phyloP scores from a whole-genome alignment of 2,797 vertebrate species.

The Chelidonichthys spinosus region DNA sequence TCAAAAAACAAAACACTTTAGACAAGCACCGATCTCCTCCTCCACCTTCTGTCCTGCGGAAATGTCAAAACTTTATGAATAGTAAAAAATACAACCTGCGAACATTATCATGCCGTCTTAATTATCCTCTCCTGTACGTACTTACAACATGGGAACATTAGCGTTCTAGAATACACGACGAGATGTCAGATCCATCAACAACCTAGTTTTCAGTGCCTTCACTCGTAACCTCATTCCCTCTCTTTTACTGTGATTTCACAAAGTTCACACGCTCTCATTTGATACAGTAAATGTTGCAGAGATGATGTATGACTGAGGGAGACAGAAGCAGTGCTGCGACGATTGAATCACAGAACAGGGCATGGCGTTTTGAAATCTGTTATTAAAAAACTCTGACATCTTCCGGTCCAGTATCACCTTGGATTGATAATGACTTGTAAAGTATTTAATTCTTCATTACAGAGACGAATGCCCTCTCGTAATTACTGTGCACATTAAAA shows the following conservation, averaged over 20 bases:
- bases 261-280: constrained; percentile 16
- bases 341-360: constrained; percentile 12
- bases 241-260: constrained; percentile 18
- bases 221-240: constrained; percentile 42
- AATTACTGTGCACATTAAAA: constrained; percentile 27
- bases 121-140: not conserved
- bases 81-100: not conserved
- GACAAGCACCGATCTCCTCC: not conserved
- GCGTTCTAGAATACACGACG: not conserved
- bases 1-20: not conserved
- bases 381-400: constrained; percentile 10
- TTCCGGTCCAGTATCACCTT: constrained; percentile 11
- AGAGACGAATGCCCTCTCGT: constrained; percentile 11
- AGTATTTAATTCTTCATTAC: constrained; percentile 28
- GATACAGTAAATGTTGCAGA: not conserved
- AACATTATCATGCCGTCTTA: not conserved
- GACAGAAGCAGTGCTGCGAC: not conserved
- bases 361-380: not conserved
- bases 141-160: not conserved
- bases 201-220: constrained; percentile 21
- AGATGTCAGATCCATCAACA: not conserved
- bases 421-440: constrained; percentile 12
- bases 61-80: not conserved
- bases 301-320: constrained; percentile 2
- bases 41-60: not conserved